Conservation (phyloP, 2,888 invertebrate genomes). For the Hydrotaea cyrtoneurina region DNA sequence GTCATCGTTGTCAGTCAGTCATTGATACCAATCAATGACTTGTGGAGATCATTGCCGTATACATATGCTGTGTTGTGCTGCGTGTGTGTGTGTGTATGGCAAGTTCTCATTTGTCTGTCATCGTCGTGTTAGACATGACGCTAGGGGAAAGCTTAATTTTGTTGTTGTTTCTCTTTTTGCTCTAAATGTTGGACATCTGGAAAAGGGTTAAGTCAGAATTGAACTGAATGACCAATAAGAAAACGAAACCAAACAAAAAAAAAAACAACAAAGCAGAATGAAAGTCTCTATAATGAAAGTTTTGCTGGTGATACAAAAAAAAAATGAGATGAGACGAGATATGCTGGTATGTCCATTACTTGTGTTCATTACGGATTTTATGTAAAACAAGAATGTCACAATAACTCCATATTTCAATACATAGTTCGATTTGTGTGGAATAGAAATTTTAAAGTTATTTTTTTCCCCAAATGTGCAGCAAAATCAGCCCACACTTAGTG, state of each 20-base stretch:
- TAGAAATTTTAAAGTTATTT: too few species aligned
- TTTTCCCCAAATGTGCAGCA: too few species aligned
- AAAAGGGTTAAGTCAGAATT: conserved; percentile 8
- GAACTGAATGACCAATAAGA: not conserved
- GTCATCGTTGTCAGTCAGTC: conserved; percentile 26
- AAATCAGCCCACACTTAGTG: too few species aligned
- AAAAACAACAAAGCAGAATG: too few species aligned
- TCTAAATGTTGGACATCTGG: not conserved
- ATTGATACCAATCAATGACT: conserved; percentile 10
- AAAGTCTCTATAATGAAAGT: too few species aligned
- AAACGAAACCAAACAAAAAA: not conserved
- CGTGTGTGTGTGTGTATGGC: not conserved
- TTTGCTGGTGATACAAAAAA: too few species aligned
- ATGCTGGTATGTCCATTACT: too few species aligned
- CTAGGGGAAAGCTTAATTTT: not conserved
- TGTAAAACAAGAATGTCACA: too few species aligned
- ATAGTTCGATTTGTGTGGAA: too few species aligned
- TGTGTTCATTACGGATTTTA: too few species aligned
- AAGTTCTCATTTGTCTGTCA: not conserved
- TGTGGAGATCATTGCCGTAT: not conserved
- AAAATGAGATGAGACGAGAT: too few species aligned
- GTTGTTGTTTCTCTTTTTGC: not conserved
- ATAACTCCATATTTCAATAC: too few species aligned
- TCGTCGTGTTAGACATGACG: not conserved
- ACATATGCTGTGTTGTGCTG: not conserved